Evolutionary conservation across 1,140 invertebrate genomes (phyloP).

Genomic region (Zaprionus nigranus): DNA sequence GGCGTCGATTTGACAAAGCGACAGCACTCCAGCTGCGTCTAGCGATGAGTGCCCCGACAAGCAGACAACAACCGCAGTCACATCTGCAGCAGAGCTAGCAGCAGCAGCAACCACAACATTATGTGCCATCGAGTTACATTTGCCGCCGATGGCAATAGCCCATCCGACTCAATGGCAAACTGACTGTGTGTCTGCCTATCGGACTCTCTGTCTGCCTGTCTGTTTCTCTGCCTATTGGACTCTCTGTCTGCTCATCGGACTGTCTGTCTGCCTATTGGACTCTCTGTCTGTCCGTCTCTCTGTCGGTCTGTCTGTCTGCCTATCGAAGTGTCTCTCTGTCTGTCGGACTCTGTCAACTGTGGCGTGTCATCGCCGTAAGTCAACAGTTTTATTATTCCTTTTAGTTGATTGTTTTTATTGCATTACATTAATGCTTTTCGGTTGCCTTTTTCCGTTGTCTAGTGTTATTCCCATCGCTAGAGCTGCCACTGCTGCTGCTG

Average conservation of each 20-base stretch:
- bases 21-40: constrained; percentile 21
- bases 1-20: constrained; percentile 63
- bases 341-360: constrained; percentile 47
- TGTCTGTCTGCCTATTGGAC: no score
- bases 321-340: background rate
- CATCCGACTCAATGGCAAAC: constrained; percentile 6
- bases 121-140: constrained; percentile 45
- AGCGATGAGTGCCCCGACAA: background rate
- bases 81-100: background rate
- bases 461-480: constrained; percentile 58
- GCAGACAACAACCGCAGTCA: background rate
- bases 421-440: constrained; percentile 35
- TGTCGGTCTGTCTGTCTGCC: background rate
- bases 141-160: constrained; percentile 6
- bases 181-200: background rate
- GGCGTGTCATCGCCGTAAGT: constrained; percentile 72
- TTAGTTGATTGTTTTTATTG: constrained; percentile 55
- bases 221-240: background rate
- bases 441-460: constrained; percentile 1
- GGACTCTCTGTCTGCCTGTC: background rate
- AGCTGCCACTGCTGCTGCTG: background rate
- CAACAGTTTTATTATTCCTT: constrained; percentile 67
- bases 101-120: background rate
- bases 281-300: no score
- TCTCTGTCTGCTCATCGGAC: background rate